phyloP scores from a whole-genome alignment of 2,113 vertebrate species.

The Siphamia tubifer region DNA sequence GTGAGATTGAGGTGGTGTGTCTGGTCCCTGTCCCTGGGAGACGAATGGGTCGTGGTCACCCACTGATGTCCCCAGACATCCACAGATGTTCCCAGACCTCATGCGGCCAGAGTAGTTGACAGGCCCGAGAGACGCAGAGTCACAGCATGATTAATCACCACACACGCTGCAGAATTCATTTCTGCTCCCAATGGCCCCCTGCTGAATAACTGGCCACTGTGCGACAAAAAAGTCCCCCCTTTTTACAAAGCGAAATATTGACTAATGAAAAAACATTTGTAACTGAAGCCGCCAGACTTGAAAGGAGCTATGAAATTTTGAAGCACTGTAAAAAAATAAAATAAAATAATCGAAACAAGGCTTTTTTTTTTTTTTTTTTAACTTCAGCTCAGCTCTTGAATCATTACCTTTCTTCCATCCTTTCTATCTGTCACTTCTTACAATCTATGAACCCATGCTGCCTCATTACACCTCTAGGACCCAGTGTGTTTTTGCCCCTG shows the following conservation, averaged over 20 bases:
- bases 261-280: neutral
- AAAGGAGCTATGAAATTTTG: too few species aligned
- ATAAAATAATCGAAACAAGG: neutral
- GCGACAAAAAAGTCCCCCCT: constrained; percentile 5
- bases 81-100: constrained; percentile 69
- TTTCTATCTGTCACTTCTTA: neutral
- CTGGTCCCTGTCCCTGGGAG: constrained; percentile 67
- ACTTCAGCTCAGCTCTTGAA: neutral
- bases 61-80: constrained; percentile 56
- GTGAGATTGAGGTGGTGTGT: constrained; percentile 53
- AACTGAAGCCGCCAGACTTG: neutral
- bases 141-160: constrained; percentile 77
- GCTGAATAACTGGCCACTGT: constrained; percentile 21
- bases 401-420: neutral
- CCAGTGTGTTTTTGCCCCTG: neutral
- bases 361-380: neutral
- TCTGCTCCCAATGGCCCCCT: constrained; percentile 19
- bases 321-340: too few species aligned
- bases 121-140: constrained; percentile 66
- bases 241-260: constrained; percentile 10
- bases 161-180: constrained; percentile 46
- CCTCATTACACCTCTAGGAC: neutral
- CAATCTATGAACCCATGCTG: neutral
- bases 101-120: constrained; percentile 59
- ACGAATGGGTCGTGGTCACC: constrained; percentile 51